These are phyloP conservation scores for Mirounga angustirostris DNA, from an alignment of 2,113 vertebrate genomes.

Conservation along the genomic window DNA sequence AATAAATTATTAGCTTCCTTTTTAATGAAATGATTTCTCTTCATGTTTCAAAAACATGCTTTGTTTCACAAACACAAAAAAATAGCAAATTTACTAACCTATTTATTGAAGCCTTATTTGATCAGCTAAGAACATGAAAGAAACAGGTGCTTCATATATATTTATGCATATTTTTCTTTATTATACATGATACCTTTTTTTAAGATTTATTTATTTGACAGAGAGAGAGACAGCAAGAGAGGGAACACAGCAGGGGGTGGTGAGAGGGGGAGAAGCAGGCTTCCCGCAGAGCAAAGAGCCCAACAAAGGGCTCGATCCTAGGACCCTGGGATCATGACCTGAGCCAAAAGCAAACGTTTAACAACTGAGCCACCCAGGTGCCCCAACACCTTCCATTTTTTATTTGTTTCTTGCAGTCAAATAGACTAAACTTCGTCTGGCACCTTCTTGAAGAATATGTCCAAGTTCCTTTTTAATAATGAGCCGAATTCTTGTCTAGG, in stretches of 20 bases:
- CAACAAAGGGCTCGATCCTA: too few species aligned
- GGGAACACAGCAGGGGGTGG: too few species aligned
- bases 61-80: background rate
- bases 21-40: background rate
- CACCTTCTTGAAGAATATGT: background rate
- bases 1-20: background rate
- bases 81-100: slow-evolving; percentile 4
- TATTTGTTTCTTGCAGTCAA: background rate
- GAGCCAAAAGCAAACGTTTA: too few species aligned
- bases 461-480: background rate
- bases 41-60: background rate
- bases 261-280: too few species aligned
- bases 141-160: background rate
- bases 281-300: too few species aligned
- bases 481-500: background rate
- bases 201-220: too few species aligned
- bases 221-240: too few species aligned
- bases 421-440: background rate
- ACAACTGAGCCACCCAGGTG: too few species aligned
- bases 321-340: too few species aligned
- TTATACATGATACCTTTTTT: background rate
- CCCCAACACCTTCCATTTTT: background rate
- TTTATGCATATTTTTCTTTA: background rate
- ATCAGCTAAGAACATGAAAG: slow-evolving; percentile 24
- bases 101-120: background rate